Conservation (phyloP, 2,113 vertebrate species). For the Carassius carassius region DNA sequence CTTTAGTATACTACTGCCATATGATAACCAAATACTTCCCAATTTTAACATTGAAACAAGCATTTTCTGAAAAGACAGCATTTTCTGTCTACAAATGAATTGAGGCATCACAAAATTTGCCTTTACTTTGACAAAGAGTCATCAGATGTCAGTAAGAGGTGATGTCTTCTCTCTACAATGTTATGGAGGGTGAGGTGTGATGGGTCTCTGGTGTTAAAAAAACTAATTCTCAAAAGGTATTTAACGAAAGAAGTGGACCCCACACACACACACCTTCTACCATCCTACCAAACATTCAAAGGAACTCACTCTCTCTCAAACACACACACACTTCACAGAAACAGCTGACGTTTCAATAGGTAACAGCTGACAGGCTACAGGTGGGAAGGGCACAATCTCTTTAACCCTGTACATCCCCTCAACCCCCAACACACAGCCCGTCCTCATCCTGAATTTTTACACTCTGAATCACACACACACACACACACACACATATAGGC, state of each 20-base stretch:
- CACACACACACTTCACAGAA: slow-evolving; percentile 69
- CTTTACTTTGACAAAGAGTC: background rate
- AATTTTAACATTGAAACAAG: too few species aligned
- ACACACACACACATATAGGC: background rate
- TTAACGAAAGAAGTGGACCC: slow-evolving; percentile 56
- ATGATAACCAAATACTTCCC: background rate
- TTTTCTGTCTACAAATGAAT: background rate
- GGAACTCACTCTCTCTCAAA: slow-evolving; percentile 40
- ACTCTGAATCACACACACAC: background rate
- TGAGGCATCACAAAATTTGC: too few species aligned
- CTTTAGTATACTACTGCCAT: background rate
- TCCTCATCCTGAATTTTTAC: slow-evolving; percentile 55
- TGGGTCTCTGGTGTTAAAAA: slow-evolving; percentile 50
- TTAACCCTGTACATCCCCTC: slow-evolving; percentile 65
- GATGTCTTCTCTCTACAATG: background rate
- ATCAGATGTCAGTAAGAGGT: slow-evolving; percentile 4
- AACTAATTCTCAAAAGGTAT: slow-evolving; percentile 60
- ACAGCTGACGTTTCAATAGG: slow-evolving; percentile 82
- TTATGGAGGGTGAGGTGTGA: slow-evolving; percentile 11
- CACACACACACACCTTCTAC: slow-evolving; percentile 47
- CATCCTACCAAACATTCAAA: background rate
- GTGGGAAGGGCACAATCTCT: slow-evolving; percentile 74
- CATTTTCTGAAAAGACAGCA: too few species aligned
- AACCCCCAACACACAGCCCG: slow-evolving; percentile 54
- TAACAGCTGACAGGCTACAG: slow-evolving; percentile 81